Base-by-base conservation (phyloP, 2,113 vertebrate genomes). In the Mirounga angustirostris region DNA sequence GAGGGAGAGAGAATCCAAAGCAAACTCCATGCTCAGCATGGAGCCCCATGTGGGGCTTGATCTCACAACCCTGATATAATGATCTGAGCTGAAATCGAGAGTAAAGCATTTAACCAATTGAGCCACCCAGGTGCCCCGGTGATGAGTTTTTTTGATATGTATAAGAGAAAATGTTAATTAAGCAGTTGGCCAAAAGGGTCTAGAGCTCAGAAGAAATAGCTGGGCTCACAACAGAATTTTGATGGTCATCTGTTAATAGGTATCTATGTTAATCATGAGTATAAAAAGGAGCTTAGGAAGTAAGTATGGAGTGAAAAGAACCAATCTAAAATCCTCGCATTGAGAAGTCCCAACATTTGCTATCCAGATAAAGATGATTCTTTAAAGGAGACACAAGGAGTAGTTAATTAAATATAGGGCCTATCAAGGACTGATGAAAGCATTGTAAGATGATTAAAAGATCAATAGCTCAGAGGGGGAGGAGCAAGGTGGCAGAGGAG, bases 161-260 rank as follows among this genome's bases (percentile, higher is more conserved):
- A 10, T 15, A 97, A 88, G 14, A 59, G 7, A 4, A 92, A 92
- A 84, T 96, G 52, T 65, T 61, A 80, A 88, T 74, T 90, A 97
- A 94, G 14, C 40, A 95, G 15, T 87, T 89, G 73, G n/a, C 18
- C 78, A 4, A 50, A 54, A 84, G 26, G 22, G 22, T 6, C 12
- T 74, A 71, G 28, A 95, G 36, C 54, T 95, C 46, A 87, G 10
- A 90, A 56, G 13, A 84, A 94, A 67, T n/a, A 95, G 18, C 33
- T 65, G 28, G n/a, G 10, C 13, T 78, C 11, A 79, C 85, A 56
- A 56, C 33, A 28, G 2, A 89, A 61, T 90, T 84, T 92, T 69
- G 58, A 91, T 58, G 43, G 16, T 84, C 63, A 67, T 56, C 46
- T 65, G 3, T 82, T 95, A 54, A 71, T 81, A 88, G 12, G 14